Evolutionary conservation across 1,140 invertebrate genomes (phyloP).

Genomic region (Leptinotarsa lineolata): DNA sequence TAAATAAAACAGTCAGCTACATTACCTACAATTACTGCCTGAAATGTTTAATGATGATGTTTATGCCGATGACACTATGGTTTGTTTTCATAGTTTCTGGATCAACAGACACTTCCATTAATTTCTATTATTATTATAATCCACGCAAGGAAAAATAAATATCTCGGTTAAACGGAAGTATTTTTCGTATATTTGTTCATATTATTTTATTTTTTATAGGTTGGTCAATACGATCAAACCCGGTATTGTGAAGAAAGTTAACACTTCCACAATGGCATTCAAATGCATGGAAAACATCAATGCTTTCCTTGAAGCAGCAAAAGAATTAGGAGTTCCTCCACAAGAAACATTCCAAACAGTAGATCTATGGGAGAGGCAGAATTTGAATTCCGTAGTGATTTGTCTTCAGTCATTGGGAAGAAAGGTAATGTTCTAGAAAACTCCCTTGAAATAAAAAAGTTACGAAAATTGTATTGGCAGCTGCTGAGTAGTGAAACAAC

Average conservation of each 20-base stretch:
- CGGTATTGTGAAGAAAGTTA: conserved; percentile 84
- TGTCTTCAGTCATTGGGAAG: conserved; percentile 92
- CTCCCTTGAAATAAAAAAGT: too few relatives aligned
- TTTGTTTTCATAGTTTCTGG: too few relatives aligned
- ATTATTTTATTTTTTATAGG: conserved; percentile 59
- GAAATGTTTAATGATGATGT: too few relatives aligned
- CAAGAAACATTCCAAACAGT: conserved; percentile 97
- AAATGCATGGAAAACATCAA: conserved; percentile 99
- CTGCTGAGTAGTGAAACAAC: too few relatives aligned
- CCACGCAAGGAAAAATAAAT: too few relatives aligned
- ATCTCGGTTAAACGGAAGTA: too few relatives aligned
- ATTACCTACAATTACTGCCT: too few relatives aligned
- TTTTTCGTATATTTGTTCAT: too few relatives aligned
- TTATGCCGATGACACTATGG: too few relatives aligned
- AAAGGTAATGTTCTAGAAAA: conserved; percentile 82
- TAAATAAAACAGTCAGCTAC: background rate
- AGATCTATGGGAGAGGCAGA: conserved; percentile 94
- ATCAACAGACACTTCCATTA: too few relatives aligned
- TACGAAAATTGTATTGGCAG: too few relatives aligned
- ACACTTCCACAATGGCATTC: conserved; percentile 87
- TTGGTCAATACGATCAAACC: conserved; percentile 79
- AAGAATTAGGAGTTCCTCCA: conserved; percentile 86
- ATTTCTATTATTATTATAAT: too few relatives aligned
- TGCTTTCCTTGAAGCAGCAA: conserved; percentile 84
- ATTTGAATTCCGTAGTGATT: conserved; percentile 93